These are phyloP conservation scores for Acipenser transmontanus DNA, from an alignment of 2,797 vertebrate species.

Conservation along the genomic window DNA sequence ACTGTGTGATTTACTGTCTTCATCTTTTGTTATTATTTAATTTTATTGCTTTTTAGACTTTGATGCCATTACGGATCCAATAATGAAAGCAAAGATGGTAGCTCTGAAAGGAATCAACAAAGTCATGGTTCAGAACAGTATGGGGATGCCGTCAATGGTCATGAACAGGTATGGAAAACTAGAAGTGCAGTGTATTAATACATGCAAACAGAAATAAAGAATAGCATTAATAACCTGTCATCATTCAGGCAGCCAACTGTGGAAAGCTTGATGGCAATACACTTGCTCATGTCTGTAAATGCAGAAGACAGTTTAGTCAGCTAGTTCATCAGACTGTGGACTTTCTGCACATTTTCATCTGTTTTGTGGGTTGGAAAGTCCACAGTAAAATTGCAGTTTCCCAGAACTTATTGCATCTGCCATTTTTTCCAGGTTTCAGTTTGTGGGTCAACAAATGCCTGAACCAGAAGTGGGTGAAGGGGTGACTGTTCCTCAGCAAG, in stretches of 20 bases:
- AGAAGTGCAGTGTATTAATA: too few relatives aligned
- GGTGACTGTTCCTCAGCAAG: conserved; percentile 70
- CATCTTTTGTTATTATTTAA: too few relatives aligned
- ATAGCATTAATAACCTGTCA: too few relatives aligned
- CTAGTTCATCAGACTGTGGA: too few relatives aligned
- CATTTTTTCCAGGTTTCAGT: conserved; percentile 67
- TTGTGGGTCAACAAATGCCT: conserved; percentile 57
- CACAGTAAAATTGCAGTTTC: too few relatives aligned
- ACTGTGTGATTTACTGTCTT: too few relatives aligned
- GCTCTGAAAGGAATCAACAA: conserved; percentile 98
- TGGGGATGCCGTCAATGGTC: conserved; percentile 88
- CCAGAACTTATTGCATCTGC: conserved; percentile 10
- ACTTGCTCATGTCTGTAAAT: too few relatives aligned
- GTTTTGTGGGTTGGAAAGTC: not conserved
- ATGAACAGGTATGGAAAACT: conserved; percentile 80
- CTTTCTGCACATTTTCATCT: not conserved
- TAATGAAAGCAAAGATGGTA: conserved; percentile 99
- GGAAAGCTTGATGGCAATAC: too few relatives aligned
- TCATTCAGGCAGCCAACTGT: too few relatives aligned
- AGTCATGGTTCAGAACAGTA: conserved; percentile 96
- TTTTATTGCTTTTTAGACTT: conserved; percentile 64
- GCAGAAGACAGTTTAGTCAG: too few relatives aligned
- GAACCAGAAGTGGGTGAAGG: conserved; percentile 62
- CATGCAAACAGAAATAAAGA: too few relatives aligned
- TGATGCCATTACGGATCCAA: conserved; percentile 94